Evolutionary conservation across 35 echinoderm and acorn worm species (phyloP), one percentile per base, ranked within the genome.

Genomic region (Hemicentrotus pulcherrimus): DNA sequence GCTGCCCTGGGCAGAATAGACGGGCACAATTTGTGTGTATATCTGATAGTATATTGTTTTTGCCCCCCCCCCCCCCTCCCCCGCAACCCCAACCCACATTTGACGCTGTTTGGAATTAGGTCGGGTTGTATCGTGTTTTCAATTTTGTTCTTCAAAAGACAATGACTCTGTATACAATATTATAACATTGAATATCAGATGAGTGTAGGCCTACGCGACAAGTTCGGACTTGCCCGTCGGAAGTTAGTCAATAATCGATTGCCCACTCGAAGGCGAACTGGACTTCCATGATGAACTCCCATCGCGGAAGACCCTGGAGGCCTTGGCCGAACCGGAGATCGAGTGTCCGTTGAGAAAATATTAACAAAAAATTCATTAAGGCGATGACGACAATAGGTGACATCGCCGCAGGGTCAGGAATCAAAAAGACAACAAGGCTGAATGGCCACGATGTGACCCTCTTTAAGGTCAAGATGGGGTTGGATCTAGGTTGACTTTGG

Each of bases 331-430:
- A 78, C 28, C 22, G 22, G 65, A 22, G 65, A 78, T 78, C 65
- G 65, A 78, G 65, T 78, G 65, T 78, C 65, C 65, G 65, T n/a
- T n/a, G 65, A 78, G 19, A 78, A 78, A n/a, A 78, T 78, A 41
- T 41, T 30, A 78, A 78, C 65, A 78, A 78, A 22, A 70, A 78
- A 2, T 78, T 28, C 2, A 28, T 78, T 28, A 78, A 22, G 19
- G 65, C 19, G 19, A 78, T 78, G 22, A n/a, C 24, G 65, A 28
- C 19, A 78, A 78, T 78, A 78, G 65, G 65, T 22, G 65, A 78
- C 65, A 78, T n/a, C 19, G 65, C 65, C 65, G 19, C 65, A 78
- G 65, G 65, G 65, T n/a, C 22, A 78, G 24, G 5, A 78, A 78
- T 78, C 65, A n/a, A 28, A 78, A 30, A 18, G 65, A 28, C 65